Evolutionary conservation across 2,888 invertebrate species (phyloP).

Genomic region (Eupithecia pulchellata): DNA sequence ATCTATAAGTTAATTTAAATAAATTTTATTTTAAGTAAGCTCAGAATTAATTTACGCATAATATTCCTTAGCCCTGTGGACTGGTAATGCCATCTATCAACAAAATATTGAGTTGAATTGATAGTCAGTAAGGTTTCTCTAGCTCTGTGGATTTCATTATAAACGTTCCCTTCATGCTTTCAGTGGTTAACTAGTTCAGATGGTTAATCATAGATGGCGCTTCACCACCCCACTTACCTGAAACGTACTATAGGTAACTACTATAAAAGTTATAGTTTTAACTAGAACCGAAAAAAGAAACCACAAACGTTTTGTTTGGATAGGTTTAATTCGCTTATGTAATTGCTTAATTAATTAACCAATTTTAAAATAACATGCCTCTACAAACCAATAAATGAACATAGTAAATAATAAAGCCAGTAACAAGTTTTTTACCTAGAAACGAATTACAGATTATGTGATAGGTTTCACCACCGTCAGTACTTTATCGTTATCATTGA

Average conservation of each 20-base stretch:
- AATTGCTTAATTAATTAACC: neutral
- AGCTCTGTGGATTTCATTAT: neutral
- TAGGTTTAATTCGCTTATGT: too few species aligned
- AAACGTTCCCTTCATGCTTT: neutral
- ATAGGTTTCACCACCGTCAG: conserved; percentile 56
- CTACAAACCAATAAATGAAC: neutral
- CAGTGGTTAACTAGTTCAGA: conserved; percentile 11
- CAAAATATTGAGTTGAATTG: conserved; percentile 5
- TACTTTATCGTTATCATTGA: conserved; percentile 69
- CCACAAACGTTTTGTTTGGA: neutral
- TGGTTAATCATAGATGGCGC: conserved; percentile 14
- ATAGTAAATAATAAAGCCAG: neutral
- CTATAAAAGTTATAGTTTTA: too few species aligned
- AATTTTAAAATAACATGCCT: neutral
- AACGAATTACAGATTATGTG: conserved; percentile 30
- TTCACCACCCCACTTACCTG: neutral
- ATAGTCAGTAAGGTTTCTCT: neutral
- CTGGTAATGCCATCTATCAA: conserved; percentile 24
- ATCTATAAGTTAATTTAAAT: neutral
- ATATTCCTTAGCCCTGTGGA: neutral
- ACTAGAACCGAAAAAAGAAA: neutral
- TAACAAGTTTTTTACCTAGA: conserved; percentile 26
- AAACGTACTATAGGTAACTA: neutral
- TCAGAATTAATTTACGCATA: neutral
- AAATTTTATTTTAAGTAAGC: neutral